Evolutionary conservation across 2,797 vertebrate species (phyloP).

Genomic region (Microcaecilia unicolor): DNA sequence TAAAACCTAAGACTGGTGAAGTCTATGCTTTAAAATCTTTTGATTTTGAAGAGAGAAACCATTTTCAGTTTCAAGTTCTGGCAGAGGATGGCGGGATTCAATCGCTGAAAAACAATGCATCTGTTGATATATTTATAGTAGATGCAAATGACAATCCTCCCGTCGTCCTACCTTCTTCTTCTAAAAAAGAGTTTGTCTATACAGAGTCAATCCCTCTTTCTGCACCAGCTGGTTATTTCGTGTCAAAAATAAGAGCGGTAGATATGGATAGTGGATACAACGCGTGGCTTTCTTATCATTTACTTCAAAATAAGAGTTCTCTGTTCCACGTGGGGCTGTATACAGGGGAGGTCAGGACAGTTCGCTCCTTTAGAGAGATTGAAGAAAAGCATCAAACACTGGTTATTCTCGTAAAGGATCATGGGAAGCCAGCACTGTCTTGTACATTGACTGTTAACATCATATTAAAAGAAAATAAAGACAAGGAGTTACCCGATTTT

Average conservation of each 20-base stretch:
- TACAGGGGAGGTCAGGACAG: conserved; percentile 51
- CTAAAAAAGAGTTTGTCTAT: no score
- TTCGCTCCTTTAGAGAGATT: conserved; percentile 68
- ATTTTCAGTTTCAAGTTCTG: conserved; percentile 42
- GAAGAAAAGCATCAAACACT: conserved; percentile 70
- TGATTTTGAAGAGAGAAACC: conserved; percentile 34
- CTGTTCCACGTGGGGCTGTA: conserved; percentile 32
- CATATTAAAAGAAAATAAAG: no score
- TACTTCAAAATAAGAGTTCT: no score
- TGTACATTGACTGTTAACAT: not conserved
- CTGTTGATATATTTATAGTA: conserved; percentile 10
- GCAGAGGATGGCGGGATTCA: conserved; percentile 40
- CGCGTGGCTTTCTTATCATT: conserved; percentile 28
- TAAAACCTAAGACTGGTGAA: conserved; percentile 27
- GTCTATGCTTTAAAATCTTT: conserved; percentile 27
- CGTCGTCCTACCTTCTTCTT: no score
- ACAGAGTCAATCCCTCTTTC: conserved; percentile 33
- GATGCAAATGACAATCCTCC: conserved; percentile 33
- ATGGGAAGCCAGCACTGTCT: conserved; percentile 43
- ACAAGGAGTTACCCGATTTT: no score
- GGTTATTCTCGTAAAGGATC: conserved; percentile 76
- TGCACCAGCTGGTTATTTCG: conserved; percentile 26
- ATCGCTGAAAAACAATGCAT: conserved; percentile 7
- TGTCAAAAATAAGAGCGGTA: conserved; percentile 30
- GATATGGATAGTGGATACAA: conserved; percentile 37